A percentile compares a stretch with the other conserved stretches of the same genome.
Evolutionary conservation across 2,113 vertebrate genomes (phyloP).

Genomic region (Corvus moneduloides): DNA sequence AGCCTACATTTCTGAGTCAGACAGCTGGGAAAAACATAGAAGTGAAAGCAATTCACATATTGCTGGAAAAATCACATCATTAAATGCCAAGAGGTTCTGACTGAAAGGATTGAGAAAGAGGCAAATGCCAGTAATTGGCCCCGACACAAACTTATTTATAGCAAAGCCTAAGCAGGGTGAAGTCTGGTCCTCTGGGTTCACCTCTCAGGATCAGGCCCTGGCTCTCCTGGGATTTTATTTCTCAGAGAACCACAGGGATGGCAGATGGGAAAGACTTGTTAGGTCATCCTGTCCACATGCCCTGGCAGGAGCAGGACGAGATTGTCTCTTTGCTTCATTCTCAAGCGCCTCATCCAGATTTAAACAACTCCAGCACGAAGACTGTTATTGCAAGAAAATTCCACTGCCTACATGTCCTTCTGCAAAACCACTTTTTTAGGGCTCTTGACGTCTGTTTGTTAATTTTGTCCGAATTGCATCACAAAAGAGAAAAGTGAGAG

Average conservation of each 20-base stretch:
- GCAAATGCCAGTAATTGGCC: conserved; percentile 53
- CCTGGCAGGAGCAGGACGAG: not conserved
- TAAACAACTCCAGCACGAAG: conserved; percentile 1
- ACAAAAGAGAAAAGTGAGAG: not conserved
- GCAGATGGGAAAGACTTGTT: conserved; percentile 62
- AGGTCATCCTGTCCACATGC: conserved; percentile 60
- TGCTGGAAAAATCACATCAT: conserved; percentile 32
- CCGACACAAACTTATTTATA: conserved; percentile 46
- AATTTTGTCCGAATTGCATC: not conserved
- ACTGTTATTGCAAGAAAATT: conserved; percentile 16
- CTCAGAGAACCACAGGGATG: conserved; percentile 55
- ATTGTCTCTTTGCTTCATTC: not conserved
- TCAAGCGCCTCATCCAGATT: conserved; percentile 40
- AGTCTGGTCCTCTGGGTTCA: conserved; percentile 43
- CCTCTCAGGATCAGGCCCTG: conserved; percentile 64
- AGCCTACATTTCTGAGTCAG: not conserved
- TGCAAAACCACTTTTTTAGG: not conserved
- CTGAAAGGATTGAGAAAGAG: conserved; percentile 46
- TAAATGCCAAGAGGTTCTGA: conserved; percentile 44
- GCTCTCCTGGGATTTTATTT: conserved; percentile 52
- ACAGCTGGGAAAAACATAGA: conserved; percentile 32
- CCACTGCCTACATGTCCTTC: not conserved
- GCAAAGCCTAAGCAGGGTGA: conserved; percentile 44
- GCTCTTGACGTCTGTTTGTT: not conserved
- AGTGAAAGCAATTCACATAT: not conserved